Conservation (phyloP, 2,888 invertebrate species). For the Drosophila falleni region DNA sequence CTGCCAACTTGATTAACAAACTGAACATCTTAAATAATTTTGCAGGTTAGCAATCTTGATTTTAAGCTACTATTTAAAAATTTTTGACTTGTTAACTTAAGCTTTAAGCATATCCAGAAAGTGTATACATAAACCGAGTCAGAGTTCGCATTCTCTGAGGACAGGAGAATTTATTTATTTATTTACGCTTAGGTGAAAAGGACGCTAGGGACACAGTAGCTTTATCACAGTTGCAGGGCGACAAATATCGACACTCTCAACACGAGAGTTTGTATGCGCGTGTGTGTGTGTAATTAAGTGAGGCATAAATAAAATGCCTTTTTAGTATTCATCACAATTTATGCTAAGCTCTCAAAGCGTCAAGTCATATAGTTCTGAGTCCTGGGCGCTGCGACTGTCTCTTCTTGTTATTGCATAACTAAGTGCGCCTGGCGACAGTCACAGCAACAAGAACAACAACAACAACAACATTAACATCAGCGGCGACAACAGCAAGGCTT, state of each 20-base stretch:
- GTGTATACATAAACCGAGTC: conserved; percentile 29
- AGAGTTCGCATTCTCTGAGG: background rate
- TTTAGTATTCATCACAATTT: conserved; percentile 84
- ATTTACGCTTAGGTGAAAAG: conserved; percentile 71
- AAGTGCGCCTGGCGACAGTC: conserved; percentile 51
- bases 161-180: conserved; percentile 67
- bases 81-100: background rate
- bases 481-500: conserved; percentile 28
- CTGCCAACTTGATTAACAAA: too few relatives aligned
- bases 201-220: conserved; percentile 48
- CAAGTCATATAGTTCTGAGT: conserved; percentile 62
- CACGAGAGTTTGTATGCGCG: conserved; percentile 15
- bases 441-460: conserved; percentile 33
- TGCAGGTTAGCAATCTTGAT: too few relatives aligned
- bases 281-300: conserved; percentile 71
- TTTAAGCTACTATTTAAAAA: too few relatives aligned
- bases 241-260: conserved; percentile 40
- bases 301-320: conserved; percentile 82
- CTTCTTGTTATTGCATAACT: conserved; percentile 60
- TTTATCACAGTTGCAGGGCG: conserved; percentile 46
- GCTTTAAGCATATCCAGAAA: background rate
- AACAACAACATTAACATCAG: conserved; percentile 22
- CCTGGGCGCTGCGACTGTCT: conserved; percentile 36
- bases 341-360: conserved; percentile 79
- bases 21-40: too few relatives aligned